A percentile compares a stretch with the other conserved stretches of the same genome.
Evolutionary conservation across 1,140 invertebrate genomes (phyloP).

Genomic region (Anastrepha ludens): DNA sequence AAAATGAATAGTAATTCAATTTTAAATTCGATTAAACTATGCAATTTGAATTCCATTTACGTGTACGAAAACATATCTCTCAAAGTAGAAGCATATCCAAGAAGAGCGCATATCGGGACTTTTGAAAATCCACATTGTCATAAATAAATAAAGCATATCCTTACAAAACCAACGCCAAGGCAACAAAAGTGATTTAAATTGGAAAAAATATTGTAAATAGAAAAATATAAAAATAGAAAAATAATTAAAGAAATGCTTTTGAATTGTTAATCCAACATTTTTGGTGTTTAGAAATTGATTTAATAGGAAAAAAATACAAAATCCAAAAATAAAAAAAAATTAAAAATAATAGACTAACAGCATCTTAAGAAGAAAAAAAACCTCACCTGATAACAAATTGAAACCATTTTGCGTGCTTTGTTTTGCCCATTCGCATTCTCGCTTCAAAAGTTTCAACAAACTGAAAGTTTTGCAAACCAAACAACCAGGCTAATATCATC

Average conservation of each 20-base stretch:
- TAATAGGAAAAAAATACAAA: no score
- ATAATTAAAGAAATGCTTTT: neutral
- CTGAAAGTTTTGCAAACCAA: constrained; percentile 52
- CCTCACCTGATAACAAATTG: no score
- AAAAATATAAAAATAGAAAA: neutral
- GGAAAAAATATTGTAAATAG: constrained; percentile 2
- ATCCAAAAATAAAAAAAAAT: no score
- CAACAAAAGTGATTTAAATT: neutral
- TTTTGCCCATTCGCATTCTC: neutral
- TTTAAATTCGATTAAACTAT: no score
- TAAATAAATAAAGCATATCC: neutral
- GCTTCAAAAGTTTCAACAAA: constrained; percentile 17
- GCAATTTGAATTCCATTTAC: neutral
- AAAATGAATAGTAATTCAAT: no score
- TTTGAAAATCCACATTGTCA: neutral
- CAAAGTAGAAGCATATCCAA: neutral
- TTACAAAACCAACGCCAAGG: neutral
- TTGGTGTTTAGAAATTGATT: no score
- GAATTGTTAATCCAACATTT: neutral
- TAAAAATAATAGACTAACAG: no score
- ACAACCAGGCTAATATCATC: constrained; percentile 72
- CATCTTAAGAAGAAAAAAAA: no score
- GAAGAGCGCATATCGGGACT: neutral
- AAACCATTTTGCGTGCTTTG: neutral
- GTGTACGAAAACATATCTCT: neutral